phyloP scores from a whole-genome alignment of 1,140 invertebrate genomes.

The Drosophila nigrodunni region DNA sequence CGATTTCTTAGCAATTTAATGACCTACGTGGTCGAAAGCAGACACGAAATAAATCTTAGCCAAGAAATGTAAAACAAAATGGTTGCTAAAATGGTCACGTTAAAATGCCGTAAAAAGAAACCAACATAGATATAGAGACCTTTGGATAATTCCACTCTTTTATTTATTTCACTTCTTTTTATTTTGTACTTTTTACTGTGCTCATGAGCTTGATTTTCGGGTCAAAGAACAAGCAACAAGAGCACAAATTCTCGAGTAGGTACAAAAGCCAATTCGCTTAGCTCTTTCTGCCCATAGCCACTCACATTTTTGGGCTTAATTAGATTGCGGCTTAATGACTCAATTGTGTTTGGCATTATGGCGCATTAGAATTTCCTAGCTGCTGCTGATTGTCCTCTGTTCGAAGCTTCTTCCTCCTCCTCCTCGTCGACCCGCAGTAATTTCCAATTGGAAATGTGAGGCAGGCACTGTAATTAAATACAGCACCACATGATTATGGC shows the following conservation, averaged over 20 bases:
- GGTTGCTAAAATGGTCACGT: slow-evolving; percentile 71
- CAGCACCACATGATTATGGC: slow-evolving; percentile 80
- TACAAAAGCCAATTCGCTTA: slow-evolving; percentile 54
- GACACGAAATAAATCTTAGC: slow-evolving; percentile 77
- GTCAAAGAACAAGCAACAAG: slow-evolving; percentile 62
- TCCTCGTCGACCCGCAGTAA: slow-evolving; percentile 33
- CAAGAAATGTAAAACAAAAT: slow-evolving; percentile 59
- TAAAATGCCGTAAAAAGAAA: slow-evolving; percentile 72
- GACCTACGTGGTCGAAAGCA: slow-evolving; percentile 77
- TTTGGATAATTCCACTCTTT: slow-evolving; percentile 29
- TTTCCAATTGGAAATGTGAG: slow-evolving; percentile 62
- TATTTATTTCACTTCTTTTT: slow-evolving; percentile 4
- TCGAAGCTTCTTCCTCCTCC: background rate
- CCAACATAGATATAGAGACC: slow-evolving; percentile 26
- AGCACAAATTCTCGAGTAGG: slow-evolving; percentile 9
- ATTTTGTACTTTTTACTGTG: slow-evolving; percentile 8
- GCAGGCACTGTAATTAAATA: slow-evolving; percentile 75
- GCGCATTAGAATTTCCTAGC: slow-evolving; percentile 51
- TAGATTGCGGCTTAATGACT: slow-evolving; percentile 81
- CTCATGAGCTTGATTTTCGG: slow-evolving; percentile 30
- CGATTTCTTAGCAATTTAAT: slow-evolving; percentile 81
- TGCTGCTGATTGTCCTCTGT: slow-evolving; percentile 21
- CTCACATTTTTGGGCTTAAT: slow-evolving; percentile 80
- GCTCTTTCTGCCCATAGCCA: slow-evolving; percentile 32
- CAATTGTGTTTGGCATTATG: slow-evolving; percentile 76